These are phyloP conservation scores for Verasper variegatus DNA, from an alignment of 2,113 vertebrate genomes.

Conservation along the genomic window DNA sequence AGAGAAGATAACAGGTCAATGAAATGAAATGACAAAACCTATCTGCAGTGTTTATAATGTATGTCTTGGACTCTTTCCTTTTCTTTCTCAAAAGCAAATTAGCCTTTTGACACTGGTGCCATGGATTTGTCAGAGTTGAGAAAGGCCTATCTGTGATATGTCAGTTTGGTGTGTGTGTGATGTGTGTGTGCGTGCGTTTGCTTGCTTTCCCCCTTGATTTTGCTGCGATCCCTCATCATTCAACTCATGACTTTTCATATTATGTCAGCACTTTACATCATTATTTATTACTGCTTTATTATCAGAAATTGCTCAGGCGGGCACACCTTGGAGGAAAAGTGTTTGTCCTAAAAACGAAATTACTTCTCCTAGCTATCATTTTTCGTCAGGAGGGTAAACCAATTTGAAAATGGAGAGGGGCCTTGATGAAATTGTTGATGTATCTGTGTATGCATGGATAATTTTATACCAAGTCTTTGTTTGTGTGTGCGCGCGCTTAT, in stretches of 20 bases:
- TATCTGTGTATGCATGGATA: constrained; percentile 36
- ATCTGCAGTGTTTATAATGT: too few relatives aligned
- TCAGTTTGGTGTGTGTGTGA: too few relatives aligned
- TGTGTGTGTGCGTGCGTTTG: constrained; percentile 3
- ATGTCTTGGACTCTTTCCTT: too few relatives aligned
- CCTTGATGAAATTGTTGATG: constrained; percentile 54
- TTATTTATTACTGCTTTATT: constrained; percentile 50
- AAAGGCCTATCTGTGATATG: too few relatives aligned
- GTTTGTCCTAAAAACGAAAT: constrained; percentile 63
- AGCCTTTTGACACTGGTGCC: too few relatives aligned
- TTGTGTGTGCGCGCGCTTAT: neutral
- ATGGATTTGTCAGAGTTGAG: too few relatives aligned
- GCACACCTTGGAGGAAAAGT: constrained; percentile 30
- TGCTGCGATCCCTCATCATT: constrained; percentile 38
- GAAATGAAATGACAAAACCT: neutral
- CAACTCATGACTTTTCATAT: constrained; percentile 29
- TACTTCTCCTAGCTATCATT: constrained; percentile 63
- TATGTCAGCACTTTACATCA: constrained; percentile 48
- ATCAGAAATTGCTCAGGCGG: constrained; percentile 35
- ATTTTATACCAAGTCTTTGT: constrained; percentile 13
- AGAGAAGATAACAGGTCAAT: too few relatives aligned
- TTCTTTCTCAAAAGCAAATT: too few relatives aligned
- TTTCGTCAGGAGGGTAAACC: constrained; percentile 53
- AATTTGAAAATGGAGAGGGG: constrained; percentile 61
- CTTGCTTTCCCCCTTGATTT: constrained; percentile 11